Evolutionary conservation across 2,888 invertebrate genomes (phyloP).

Genomic region (Gisinianus flammeolus): DNA sequence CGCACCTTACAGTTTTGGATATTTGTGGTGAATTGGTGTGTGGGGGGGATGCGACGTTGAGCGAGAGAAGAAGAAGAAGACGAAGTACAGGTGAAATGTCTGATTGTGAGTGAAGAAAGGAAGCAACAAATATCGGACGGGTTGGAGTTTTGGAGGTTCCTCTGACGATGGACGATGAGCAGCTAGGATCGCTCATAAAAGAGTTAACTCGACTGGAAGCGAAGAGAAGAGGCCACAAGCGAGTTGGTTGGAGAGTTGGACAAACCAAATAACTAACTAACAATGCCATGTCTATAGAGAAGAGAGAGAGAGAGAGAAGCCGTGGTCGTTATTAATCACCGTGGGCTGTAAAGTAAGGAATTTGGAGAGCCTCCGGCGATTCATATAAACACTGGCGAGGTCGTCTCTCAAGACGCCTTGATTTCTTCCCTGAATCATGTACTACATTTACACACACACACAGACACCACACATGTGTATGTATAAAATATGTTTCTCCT

Average conservation of each 20-base stretch:
- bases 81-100: no score
- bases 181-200: neutral
- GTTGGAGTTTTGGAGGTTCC: no score
- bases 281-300: constrained; percentile 1
- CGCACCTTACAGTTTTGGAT: no score
- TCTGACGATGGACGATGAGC: no score
- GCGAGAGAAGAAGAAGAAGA: no score
- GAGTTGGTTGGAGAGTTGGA: no score
- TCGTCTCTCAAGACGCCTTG: constrained; percentile 39
- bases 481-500: no score
- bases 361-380: constrained; percentile 31
- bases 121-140: no score
- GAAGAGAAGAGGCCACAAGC: constrained; percentile 14
- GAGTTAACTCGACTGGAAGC: constrained; percentile 11
- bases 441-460: constrained; percentile 5
- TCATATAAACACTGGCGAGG: constrained; percentile 38
- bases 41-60: no score
- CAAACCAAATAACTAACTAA: constrained; percentile 12
- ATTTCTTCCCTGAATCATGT: constrained; percentile 18
- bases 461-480: no score
- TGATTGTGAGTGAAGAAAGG: no score
- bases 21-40: no score
- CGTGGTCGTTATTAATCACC: constrained; percentile 50
- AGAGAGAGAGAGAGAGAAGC: constrained; percentile 7
- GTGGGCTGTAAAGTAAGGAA: constrained; percentile 49